These are phyloP conservation scores for Rhynchophorus ferrugineus DNA, from an alignment of 1,140 invertebrate species.

Conservation along the genomic window DNA sequence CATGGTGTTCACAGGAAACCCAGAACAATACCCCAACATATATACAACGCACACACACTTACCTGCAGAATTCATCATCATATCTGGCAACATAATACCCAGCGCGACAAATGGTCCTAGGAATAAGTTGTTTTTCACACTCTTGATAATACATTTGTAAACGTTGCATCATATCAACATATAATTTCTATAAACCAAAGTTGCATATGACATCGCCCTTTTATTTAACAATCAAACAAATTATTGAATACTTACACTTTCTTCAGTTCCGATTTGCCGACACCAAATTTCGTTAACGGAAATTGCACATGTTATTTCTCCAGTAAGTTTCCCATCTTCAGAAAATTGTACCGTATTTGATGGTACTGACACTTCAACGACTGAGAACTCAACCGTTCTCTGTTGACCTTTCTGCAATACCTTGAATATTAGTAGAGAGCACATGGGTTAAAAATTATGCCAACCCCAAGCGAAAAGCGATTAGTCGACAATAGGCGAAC, in stretches of 20 bases:
- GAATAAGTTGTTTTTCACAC: constrained; percentile 7
- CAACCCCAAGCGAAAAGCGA: constrained; percentile 18
- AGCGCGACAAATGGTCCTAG: constrained; percentile 25
- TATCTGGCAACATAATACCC: constrained; percentile 52
- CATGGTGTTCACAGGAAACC: too few relatives aligned
- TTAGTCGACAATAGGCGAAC: constrained; percentile 4
- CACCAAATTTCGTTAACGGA: constrained; percentile 39
- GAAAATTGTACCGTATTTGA: constrained; percentile 31
- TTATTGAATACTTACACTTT: constrained; percentile 31
- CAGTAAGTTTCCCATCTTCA: constrained; percentile 29
- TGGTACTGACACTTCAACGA: constrained; percentile 34
- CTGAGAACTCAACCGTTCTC: constrained; percentile 2
- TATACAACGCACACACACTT: not conserved
- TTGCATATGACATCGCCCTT: not conserved
- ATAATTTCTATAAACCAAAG: constrained; percentile 41
- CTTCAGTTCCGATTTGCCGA: constrained; percentile 30
- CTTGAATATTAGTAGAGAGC: constrained; percentile 28
- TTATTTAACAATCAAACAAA: not conserved
- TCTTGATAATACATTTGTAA: constrained; percentile 50
- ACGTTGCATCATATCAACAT: constrained; percentile 45
- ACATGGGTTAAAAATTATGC: constrained; percentile 13
- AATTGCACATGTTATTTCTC: constrained; percentile 32
- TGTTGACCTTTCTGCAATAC: constrained; percentile 37
- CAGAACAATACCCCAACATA: too few relatives aligned
- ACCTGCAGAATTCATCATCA: constrained; percentile 45